Evolutionary conservation across 2,888 invertebrate genomes (phyloP).

Genomic region (Heliconius ismenius): DNA sequence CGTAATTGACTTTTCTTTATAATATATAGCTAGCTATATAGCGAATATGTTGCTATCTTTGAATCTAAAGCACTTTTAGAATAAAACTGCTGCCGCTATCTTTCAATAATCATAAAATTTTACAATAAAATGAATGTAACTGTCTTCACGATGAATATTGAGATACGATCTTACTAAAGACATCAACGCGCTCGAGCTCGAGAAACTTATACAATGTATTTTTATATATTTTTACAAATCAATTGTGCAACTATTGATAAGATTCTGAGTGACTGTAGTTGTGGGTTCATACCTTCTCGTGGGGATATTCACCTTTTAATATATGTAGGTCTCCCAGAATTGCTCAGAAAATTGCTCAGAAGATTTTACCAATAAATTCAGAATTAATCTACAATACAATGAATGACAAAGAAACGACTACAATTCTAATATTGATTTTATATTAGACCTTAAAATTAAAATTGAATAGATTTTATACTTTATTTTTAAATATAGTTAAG

Average conservation of each 20-base stretch:
- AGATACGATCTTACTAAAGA: constrained; percentile 45
- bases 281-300: background rate
- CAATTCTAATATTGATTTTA: too few relatives aligned
- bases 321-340: background rate
- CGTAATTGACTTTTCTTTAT: background rate
- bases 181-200: constrained; percentile 50
- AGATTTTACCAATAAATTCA: background rate
- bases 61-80: constrained; percentile 7
- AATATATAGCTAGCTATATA: background rate
- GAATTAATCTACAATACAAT: too few relatives aligned
- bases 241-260: background rate
- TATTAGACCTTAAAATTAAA: too few relatives aligned
- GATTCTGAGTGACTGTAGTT: background rate
- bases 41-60: background rate
- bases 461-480: too few relatives aligned
- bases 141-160: constrained; percentile 8
- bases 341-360: background rate
- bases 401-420: too few relatives aligned
- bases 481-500: too few relatives aligned
- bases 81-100: background rate
- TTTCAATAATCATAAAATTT: constrained; percentile 17
- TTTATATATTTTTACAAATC: background rate
- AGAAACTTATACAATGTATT: background rate
- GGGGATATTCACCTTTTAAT: background rate
- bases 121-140: constrained; percentile 24